Evolutionary conservation across 2,888 invertebrate genomes (phyloP).

Genomic region (Nowickia ferox): DNA sequence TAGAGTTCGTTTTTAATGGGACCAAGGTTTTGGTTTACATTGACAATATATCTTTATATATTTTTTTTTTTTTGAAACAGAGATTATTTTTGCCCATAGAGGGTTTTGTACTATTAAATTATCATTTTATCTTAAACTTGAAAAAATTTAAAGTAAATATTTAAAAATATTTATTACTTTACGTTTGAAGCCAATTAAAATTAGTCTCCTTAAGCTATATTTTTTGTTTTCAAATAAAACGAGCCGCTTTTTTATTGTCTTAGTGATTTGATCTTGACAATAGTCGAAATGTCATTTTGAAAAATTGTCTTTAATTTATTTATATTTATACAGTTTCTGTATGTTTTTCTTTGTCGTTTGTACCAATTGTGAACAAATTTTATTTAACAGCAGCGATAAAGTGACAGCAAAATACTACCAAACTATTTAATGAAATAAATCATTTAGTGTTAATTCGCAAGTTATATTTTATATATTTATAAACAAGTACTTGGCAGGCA

Average conservation of each 20-base stretch:
- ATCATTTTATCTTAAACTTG: background rate
- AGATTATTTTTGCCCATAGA: background rate
- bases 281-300: conserved; percentile 67
- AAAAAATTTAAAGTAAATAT: background rate
- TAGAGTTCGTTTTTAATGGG: no score
- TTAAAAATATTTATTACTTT: conserved; percentile 2
- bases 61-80: background rate
- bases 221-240: conserved; percentile 49
- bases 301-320: conserved; percentile 68
- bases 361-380: background rate
- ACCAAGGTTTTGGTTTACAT: no score
- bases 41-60: background rate
- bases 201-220: conserved; percentile 60
- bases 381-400: background rate
- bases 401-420: background rate
- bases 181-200: conserved; percentile 61
- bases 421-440: background rate
- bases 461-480: background rate
- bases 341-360: background rate
- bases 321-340: conserved; percentile 25
- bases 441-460: background rate
- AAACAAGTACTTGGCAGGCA: no score
- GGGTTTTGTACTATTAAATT: conserved; percentile 14
- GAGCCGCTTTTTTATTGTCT: conserved; percentile 65
- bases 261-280: conserved; percentile 70